These are phyloP conservation scores for Drosophila infuscata DNA, from an alignment of 2,888 invertebrate genomes.

Conservation along the genomic window DNA sequence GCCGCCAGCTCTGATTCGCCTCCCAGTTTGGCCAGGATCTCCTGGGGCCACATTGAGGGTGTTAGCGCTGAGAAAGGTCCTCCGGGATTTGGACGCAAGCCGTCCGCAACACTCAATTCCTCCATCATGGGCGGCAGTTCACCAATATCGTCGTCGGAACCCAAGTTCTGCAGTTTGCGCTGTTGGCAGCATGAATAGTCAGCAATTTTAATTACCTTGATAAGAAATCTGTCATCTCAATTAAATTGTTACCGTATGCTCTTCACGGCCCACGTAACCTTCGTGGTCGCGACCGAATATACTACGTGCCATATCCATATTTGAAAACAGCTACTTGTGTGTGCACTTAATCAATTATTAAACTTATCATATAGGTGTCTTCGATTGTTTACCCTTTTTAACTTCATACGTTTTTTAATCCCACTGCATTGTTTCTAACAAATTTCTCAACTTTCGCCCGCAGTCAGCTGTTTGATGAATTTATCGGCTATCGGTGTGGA, in stretches of 20 bases:
- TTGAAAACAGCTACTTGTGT: conserved; percentile 19
- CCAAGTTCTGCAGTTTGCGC: conserved; percentile 91
- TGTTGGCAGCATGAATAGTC: conserved; percentile 78
- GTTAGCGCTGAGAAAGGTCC: conserved; percentile 98
- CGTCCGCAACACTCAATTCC: conserved; percentile 90
- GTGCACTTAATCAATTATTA: conserved; percentile 25
- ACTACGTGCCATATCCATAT: conserved; percentile 96
- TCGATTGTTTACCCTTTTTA: conserved; percentile 7
- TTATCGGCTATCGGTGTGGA: conserved; percentile 20
- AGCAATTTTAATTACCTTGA: conserved; percentile 56
- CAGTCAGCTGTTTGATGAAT: conserved; percentile 45
- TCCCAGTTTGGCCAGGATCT: conserved; percentile 92
- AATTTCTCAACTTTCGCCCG: conserved; percentile 45
- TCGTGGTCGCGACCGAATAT: conserved; percentile 95
- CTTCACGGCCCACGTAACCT: conserved; percentile 95
- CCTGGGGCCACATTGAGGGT: conserved; percentile 98
- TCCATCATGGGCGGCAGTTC: conserved; percentile 89
- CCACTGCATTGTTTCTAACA: conserved; percentile 42
- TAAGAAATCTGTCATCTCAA: conserved; percentile 63
- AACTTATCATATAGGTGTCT: conserved; percentile 4
- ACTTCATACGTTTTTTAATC: conserved; percentile 14
- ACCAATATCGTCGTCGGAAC: conserved; percentile 90
- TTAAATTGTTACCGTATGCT: conserved; percentile 88
- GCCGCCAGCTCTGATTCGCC: conserved; percentile 89
- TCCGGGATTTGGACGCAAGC: conserved; percentile 91